phyloP scores from a whole-genome alignment of 2,888 invertebrate genomes.

The Tiphia femorata region DNA sequence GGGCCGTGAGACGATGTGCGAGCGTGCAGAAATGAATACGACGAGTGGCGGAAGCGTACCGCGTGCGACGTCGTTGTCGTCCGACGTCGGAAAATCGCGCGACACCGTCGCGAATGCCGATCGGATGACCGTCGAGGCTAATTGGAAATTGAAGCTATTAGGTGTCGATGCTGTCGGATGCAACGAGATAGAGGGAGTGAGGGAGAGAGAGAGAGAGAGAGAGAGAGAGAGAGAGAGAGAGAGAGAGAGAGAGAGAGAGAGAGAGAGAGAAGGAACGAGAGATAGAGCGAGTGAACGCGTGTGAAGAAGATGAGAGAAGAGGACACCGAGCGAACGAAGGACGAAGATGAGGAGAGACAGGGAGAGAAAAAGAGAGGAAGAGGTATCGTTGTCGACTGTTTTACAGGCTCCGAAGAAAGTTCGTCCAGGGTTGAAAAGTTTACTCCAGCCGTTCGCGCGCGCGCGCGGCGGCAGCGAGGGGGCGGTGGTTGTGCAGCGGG shows the following conservation, averaged over 20 bases:
- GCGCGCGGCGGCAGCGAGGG: conserved; percentile 29
- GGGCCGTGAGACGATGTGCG: not conserved
- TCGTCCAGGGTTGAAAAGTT: conserved; percentile 58
- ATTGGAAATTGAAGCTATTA: conserved; percentile 54
- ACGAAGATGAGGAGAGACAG: too few relatives aligned
- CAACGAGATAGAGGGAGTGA: not conserved
- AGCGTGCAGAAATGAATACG: not conserved
- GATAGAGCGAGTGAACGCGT: too few relatives aligned
- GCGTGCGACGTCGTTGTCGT: not conserved
- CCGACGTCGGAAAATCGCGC: not conserved
- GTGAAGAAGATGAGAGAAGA: too few relatives aligned
- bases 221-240: conserved; percentile 11
- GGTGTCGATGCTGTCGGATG: conserved; percentile 52
- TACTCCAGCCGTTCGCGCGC: conserved; percentile 37
- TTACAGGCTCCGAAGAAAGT: conserved; percentile 54
- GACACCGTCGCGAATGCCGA: not conserved
- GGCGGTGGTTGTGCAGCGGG: too few relatives aligned
- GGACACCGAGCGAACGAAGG: too few relatives aligned
- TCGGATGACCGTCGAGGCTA: conserved; percentile 34
- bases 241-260: too few relatives aligned
- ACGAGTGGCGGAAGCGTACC: not conserved
- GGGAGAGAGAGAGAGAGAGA: conserved; percentile 1
- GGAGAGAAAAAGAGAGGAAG: too few relatives aligned
- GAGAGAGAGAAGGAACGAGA: too few relatives aligned
- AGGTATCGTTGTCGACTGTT: conserved; percentile 51